Base-by-base conservation (phyloP, 35 echinoderm and acorn worm species). In the Lytechinus pictus region DNA sequence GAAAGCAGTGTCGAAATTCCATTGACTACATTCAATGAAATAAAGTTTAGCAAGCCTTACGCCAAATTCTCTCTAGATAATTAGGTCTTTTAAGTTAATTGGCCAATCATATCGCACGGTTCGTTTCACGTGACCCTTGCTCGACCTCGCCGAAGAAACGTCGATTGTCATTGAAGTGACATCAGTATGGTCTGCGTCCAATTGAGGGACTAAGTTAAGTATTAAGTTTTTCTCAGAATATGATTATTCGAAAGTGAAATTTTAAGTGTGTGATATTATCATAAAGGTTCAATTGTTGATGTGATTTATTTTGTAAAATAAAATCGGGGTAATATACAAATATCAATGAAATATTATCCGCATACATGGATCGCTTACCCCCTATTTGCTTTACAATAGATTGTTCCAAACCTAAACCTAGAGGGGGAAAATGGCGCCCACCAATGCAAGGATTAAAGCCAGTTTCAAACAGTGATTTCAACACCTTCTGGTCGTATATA, bases 51-150 rank as follows among this genome's bases (percentile, higher is more conserved):
- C 92, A 53, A 54, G 88, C 53, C 92, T 28, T 90, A 93, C 28
- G 88, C 88, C 88, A 93, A 54, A 93, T 93, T 93, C 92, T 57
- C 92, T 93, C 5, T 93, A 57, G 92, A 93, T 93, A 93, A 93
- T 93, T 93, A 93, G 92, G 92, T 54, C 92, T 93, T 93, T 93
- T 93, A 93, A 93, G 92, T 93, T 93, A 93, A 93, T 93, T 93
- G 92, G 92, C 92, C 92, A 93, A 93, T 93, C 92, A 93, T 55
- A 93, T 93, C 53, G 92, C 92, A 93, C 54, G 92, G 92, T 28
- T 93, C 29, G 92, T 54, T 93, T 93, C 92, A 93, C 92, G 92
- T 93, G 92, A 93, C 92, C 92, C 92, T 54, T 6, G 53, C 9
- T 33, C 92, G 92, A 93, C 92, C 92, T 93, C 92, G 92, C 52